These are phyloP conservation scores for Vidua chalybeata DNA, from an alignment of 2,113 vertebrate species.

Conservation along the genomic window DNA sequence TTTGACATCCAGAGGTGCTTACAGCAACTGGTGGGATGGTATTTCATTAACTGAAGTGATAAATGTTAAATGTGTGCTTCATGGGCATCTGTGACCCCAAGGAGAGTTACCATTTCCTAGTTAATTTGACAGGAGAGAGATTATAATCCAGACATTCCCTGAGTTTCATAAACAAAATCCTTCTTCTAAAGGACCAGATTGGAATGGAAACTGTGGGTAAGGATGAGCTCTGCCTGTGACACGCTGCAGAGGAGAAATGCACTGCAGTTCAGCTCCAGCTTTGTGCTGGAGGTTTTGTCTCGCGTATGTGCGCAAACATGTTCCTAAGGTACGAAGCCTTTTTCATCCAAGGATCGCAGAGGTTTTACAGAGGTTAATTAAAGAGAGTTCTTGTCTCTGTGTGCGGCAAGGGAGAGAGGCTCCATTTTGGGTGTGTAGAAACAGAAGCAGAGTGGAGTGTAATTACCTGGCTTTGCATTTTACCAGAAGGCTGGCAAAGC, in stretches of 20 bases:
- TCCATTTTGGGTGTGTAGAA: constrained; percentile 36
- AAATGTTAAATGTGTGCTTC: constrained; percentile 16
- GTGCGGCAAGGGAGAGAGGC: background rate
- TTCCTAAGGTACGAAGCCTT: background rate
- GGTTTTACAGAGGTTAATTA: constrained; percentile 47
- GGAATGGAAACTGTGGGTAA: background rate
- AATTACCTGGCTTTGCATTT: constrained; percentile 46
- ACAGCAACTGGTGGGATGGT: background rate
- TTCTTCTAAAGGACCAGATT: background rate
- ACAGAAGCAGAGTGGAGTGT: background rate
- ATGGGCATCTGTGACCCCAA: background rate
- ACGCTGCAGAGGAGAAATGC: background rate
- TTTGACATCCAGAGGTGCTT: constrained; percentile 36
- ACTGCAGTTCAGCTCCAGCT: background rate
- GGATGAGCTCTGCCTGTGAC: background rate
- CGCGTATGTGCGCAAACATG: background rate
- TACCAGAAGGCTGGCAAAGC: constrained; percentile 4
- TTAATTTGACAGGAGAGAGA: constrained; percentile 16
- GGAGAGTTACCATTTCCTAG: constrained; percentile 1
- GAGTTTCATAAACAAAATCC: constrained; percentile 22
- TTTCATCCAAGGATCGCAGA: constrained; percentile 8
- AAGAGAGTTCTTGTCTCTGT: constrained; percentile 36
- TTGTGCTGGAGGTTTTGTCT: background rate
- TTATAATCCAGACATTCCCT: constrained; percentile 49
- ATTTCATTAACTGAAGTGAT: constrained; percentile 44